Evolutionary conservation across 2,888 invertebrate species (phyloP), one percentile per base, ranked within the genome.

Genomic region (Isoperla grammatica): DNA sequence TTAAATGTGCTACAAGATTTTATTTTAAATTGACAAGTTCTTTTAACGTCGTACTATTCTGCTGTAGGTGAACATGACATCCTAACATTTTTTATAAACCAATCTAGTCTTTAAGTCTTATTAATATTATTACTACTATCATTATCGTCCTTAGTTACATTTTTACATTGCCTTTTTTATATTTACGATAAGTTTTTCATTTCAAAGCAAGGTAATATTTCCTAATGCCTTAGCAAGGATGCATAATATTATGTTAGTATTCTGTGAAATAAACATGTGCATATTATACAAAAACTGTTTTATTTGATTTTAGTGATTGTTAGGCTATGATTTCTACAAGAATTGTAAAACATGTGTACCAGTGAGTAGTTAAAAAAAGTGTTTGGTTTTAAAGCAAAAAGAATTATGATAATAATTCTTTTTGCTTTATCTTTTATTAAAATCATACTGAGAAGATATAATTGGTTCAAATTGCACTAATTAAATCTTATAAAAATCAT

Each of bases 61-160:
- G 59, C 61, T 61, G 58, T 43, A 55, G 37, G 42, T 42, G 49
- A 55, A 48, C 39, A 56, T 50, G 61, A 46, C 61, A 58, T 58
- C 55, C 29, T 57, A 43, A 56, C 43, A 39, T 49, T 63, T 59
- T 58, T 49, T 54, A 53, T 59, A 54, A 63, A 56, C 63, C 63
- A 63, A 61, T 63, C 63, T 63, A 63, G 63, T 63, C 63, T 63
- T 59, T 63, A 61, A 63, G 61, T 63, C 63, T 58, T 22, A 46
- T 22, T 46, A 46, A 46, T 46, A 22, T 37, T 53, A 49, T 49
- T 49, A 37, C 39, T 39, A 37, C 29, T 53, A 37, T 53, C 29
- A 29, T 29, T 29, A 29, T 29, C 29, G 29, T 39, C 20, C 53
- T 37, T 39, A 20, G 39, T 39, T 53, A 37, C 9, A 39, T 53